Conservation (phyloP, 2,113 vertebrate genomes). For the Forbesichthys agassizii region DNA sequence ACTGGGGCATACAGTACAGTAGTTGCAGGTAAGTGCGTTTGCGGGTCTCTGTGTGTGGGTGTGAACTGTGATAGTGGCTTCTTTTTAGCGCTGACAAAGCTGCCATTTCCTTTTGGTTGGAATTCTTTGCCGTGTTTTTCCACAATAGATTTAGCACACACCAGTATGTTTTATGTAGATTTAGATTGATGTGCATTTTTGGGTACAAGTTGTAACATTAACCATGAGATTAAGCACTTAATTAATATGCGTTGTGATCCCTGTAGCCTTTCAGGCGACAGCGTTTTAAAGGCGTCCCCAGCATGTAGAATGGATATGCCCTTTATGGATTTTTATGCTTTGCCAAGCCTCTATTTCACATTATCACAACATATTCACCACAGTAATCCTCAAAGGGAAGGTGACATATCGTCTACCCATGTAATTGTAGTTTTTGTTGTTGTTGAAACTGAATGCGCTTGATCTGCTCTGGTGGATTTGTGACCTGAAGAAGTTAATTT, state of each 20-base stretch:
- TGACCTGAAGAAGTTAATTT: no score
- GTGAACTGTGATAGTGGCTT: conserved; percentile 20
- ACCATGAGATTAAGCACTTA: background rate
- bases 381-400: background rate
- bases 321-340: no score
- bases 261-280: background rate
- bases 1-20: conserved; percentile 31
- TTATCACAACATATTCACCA: background rate
- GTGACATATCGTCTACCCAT: background rate
- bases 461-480: no score
- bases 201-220: background rate
- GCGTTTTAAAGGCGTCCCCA: conserved; percentile 19
- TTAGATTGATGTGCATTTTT: background rate
- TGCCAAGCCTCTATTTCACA: background rate
- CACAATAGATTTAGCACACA: conserved; percentile 16
- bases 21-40: conserved; percentile 75
- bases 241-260: background rate
- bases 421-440: background rate
- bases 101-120: conserved; percentile 4
- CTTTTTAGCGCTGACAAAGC: conserved; percentile 30
- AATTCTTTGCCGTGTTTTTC: conserved; percentile 4
- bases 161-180: background rate
- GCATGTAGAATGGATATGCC: conserved; percentile 13
- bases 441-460: no score
- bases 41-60: conserved; percentile 30